phyloP scores from a whole-genome alignment of 2,113 vertebrate species.

The Haliaeetus leucogaster region DNA sequence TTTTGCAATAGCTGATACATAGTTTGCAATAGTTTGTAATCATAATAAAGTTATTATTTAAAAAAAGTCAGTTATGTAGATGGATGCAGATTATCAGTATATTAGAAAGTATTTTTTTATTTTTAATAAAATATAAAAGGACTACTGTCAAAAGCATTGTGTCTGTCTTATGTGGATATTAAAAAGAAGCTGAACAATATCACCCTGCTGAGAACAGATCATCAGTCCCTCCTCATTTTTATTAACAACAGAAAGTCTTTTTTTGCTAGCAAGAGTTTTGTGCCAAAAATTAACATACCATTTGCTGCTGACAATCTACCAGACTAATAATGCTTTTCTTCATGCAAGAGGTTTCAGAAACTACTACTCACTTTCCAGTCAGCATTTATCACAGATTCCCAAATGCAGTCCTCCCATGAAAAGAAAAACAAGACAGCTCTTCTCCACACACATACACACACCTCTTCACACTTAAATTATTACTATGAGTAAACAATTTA shows the following conservation, averaged over 20 bases:
- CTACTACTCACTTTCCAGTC: slow-evolving; percentile 35
- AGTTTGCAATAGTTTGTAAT: background rate
- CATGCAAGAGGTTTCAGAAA: slow-evolving; percentile 48
- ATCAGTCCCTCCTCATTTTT: background rate
- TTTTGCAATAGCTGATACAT: background rate
- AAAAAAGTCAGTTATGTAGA: background rate
- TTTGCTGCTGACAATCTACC: slow-evolving; percentile 52
- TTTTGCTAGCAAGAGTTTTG: background rate
- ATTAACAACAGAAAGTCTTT: background rate
- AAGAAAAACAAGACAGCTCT: background rate
- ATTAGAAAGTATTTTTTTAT: background rate
- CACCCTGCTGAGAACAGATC: background rate
- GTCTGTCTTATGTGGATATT: background rate
- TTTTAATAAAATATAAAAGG: background rate
- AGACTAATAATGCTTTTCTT: background rate
- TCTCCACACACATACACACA: background rate
- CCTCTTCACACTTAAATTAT: background rate
- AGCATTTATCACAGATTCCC: background rate
- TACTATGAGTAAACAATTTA: background rate
- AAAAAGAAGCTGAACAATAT: background rate
- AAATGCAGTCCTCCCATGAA: background rate
- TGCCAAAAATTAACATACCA: slow-evolving; percentile 49
- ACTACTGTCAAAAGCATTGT: background rate
- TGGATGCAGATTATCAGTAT: background rate
- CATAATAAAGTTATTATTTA: background rate